Conservation (phyloP, 2,113 vertebrate species). For the Myrmecophaga tridactyla region DNA sequence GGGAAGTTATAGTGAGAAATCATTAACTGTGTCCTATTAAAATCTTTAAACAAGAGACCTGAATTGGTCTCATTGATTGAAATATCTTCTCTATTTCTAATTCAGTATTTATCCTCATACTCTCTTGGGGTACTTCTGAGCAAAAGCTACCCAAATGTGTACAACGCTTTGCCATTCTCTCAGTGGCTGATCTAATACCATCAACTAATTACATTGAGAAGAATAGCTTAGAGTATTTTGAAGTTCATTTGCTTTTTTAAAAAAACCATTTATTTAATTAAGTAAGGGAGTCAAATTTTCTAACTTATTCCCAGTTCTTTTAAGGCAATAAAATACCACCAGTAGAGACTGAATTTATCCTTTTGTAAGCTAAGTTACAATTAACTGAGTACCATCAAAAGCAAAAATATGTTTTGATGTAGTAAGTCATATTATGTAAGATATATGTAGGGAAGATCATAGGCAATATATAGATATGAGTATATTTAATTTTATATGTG, state of each 20-base stretch:
- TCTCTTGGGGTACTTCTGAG: conserved; percentile 45
- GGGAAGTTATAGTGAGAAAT: conserved; percentile 55
- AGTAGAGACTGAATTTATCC: neutral
- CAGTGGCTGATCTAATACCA: neutral
- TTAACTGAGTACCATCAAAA: neutral
- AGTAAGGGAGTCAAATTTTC: conserved; percentile 53
- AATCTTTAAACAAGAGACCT: conserved; percentile 60
- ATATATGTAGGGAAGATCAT: neutral
- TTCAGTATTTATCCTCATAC: conserved; percentile 48
- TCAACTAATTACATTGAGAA: conserved; percentile 51
- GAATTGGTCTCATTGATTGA: conserved; percentile 48
- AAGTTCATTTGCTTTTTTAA: conserved; percentile 39
- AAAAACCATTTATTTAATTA: conserved; percentile 58
- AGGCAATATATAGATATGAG: neutral
- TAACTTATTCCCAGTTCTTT: conserved; percentile 50
- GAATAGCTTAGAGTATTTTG: conserved; percentile 11
- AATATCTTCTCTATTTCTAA: conserved; percentile 56
- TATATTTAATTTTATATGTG: neutral
- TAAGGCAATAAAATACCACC: neutral
- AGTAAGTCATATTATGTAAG: neutral
- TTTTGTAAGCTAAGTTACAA: neutral
- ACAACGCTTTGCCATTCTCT: neutral
- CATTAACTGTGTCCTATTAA: conserved; percentile 64
- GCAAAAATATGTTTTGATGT: neutral
- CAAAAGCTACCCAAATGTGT: conserved; percentile 46